Base-by-base conservation (phyloP, 2,888 invertebrate genomes). In the Drosophila mettleri region DNA sequence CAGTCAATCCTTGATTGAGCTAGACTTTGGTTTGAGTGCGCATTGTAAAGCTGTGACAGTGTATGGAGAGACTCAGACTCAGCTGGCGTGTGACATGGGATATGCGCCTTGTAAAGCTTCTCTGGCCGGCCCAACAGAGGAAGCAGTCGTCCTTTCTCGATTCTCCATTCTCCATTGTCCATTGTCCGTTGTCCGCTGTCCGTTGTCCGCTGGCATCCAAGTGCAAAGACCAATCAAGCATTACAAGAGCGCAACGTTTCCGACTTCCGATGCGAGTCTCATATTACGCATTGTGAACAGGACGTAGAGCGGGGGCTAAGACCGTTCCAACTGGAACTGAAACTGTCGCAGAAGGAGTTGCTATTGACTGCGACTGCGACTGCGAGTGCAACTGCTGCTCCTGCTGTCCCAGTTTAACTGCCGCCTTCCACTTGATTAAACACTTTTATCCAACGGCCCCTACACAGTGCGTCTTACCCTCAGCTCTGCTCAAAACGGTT, bases 351-450 rank as follows among this genome's bases (percentile, higher is more conserved):
- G 45, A 31, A 64, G 48, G 16, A 45, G 39, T 10, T 18, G 22
- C 45, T 27, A n/a, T 1, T 33, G 24, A n/a, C 27, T 18, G 16
- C 14, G 31, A n/a, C 43, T 31, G 16, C 38, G 27, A n/a, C 27
- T 24, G 24, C 22, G 36, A 20, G 34, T 46, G 16, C 45, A 51
- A 20, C 49, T 29, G 14, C 34, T 27, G 38, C 14, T 52, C 16
- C 52, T 52, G 52, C 39, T 39, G 29, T 48, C 33, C 43, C 45
- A 79, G 74, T 76, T 84, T 77, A 77, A 77, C 89, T 76, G 72
- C 85, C 73, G 85, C 78, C 83, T 90, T 90, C 89, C 90, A 89
- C 89, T 90, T 90, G 90, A 89, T 89, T 90, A 83, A 89, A 74
- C 90, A 88, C 88, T 85, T 89, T 90, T 89, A 90, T 80, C 74